A percentile compares a stretch with the other conserved stretches of the same genome.
phyloP scores from a whole-genome alignment of 2,797 vertebrate genomes.

The Cynodonichthys magdalenae region DNA sequence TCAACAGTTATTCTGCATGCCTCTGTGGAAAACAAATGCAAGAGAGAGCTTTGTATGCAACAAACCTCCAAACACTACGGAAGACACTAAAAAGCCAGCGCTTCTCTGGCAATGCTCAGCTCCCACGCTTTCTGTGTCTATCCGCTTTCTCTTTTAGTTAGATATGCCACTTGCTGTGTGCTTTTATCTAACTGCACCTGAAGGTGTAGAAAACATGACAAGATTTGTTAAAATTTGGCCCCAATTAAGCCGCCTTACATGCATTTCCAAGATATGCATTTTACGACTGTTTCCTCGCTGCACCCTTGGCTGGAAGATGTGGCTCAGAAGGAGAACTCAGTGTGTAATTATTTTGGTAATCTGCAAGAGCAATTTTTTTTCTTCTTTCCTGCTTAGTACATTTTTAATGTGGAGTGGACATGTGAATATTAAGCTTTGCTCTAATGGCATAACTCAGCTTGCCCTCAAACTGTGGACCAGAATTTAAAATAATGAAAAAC shows the following conservation, averaged over 20 bases:
- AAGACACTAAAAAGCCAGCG: constrained; percentile 38
- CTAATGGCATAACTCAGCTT: constrained; percentile 5
- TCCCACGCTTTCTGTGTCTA: constrained; percentile 47
- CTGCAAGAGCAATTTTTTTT: constrained; percentile 25
- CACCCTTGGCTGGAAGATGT: constrained; percentile 31
- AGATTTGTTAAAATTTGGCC: constrained; percentile 63
- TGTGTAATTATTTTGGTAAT: constrained; percentile 56
- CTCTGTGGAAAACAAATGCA: constrained; percentile 35
- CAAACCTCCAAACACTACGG: constrained; percentile 28
- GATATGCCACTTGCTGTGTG: constrained; percentile 53
- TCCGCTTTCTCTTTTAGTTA: constrained; percentile 28
- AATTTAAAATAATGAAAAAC: constrained; percentile 9
- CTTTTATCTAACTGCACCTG: constrained; percentile 70
- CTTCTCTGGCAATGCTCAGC: constrained; percentile 20
- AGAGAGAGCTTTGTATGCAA: constrained; percentile 19
- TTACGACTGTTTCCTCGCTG: constrained; percentile 41
- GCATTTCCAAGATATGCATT: constrained; percentile 42
- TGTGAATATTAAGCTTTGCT: constrained; percentile 16
- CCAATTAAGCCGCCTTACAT: constrained; percentile 61
- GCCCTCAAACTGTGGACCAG: constrained; percentile 6
- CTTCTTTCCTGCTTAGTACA: constrained; percentile 20
- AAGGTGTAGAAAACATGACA: constrained; percentile 67
- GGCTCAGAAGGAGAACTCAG: constrained; percentile 17
- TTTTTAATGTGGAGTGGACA: constrained; percentile 36
- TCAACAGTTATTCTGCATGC: constrained; percentile 13